Conservation (phyloP, 2,113 vertebrate species). For the Lethenteron camtschaticum region DNA sequence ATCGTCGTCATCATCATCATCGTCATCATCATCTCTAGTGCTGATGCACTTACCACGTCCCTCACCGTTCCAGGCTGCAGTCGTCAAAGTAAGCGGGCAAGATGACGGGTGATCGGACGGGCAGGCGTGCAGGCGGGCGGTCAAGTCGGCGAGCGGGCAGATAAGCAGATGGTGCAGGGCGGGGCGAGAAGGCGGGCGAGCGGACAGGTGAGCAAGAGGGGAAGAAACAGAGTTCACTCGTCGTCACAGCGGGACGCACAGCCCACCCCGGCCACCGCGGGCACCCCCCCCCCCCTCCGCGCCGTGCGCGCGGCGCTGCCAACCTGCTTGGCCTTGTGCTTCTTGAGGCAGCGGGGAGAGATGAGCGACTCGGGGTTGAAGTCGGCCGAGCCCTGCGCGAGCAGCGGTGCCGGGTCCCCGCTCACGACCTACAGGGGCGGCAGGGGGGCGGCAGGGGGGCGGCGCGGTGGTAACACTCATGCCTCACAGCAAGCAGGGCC, state of each 20-base stretch:
- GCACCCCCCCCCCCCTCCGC: background rate
- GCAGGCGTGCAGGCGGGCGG: background rate
- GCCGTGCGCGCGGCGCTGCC: background rate
- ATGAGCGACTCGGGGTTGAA: background rate
- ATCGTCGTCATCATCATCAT: background rate
- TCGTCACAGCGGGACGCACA: background rate
- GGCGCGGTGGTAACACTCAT: too few species aligned
- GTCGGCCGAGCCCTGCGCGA: background rate
- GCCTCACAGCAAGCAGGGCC: too few species aligned
- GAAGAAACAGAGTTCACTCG: background rate
- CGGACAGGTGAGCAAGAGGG: background rate
- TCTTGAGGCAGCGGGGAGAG: constrained; percentile 4
- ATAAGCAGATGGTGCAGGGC: background rate
- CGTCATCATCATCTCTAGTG: background rate
- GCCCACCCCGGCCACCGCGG: background rate
- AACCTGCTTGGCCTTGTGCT: background rate
- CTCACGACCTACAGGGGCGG: too few species aligned
- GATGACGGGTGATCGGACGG: background rate
- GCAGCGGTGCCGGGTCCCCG: too few species aligned
- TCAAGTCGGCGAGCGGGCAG: background rate
- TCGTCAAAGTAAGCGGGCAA: background rate
- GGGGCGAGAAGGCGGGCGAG: background rate
- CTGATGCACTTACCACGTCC: background rate
- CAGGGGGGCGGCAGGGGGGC: too few species aligned
- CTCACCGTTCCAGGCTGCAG: background rate